These are phyloP conservation scores for Andrena marginata DNA, from an alignment of 2,888 invertebrate species.

Conservation along the genomic window DNA sequence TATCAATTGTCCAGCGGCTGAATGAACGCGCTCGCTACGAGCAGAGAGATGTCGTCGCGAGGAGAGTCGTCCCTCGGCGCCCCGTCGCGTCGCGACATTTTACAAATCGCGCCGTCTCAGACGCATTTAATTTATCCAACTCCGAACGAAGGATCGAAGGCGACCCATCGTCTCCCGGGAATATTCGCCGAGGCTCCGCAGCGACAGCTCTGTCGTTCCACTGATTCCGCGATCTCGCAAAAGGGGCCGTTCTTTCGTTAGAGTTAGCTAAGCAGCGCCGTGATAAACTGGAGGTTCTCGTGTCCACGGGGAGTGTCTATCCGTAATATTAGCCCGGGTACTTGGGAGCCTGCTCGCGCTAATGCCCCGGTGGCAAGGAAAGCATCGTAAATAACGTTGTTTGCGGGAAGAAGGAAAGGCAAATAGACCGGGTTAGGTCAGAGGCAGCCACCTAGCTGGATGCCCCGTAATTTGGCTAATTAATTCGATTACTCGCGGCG, in stretches of 20 bases:
- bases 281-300: no score
- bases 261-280: no score
- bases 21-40: neutral
- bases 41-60: slow-evolving; percentile 6
- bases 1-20: neutral
- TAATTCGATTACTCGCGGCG: neutral
- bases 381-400: no score
- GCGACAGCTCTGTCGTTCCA: neutral
- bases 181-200: neutral
- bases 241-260: no score
- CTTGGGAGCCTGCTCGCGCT: no score
- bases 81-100: slow-evolving; percentile 41
- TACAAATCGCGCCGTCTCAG: slow-evolving; percentile 53
- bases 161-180: neutral
- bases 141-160: slow-evolving; percentile 3
- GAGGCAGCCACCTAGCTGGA: neutral
- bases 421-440: no score
- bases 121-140: slow-evolving; percentile 59
- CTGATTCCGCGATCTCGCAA: no score
- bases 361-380: neutral
- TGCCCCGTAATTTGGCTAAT: neutral
- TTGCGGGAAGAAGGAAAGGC: no score
- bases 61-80: slow-evolving; percentile 3
- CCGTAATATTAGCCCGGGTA: no score
- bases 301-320: no score